Base-by-base conservation (phyloP, 2,888 invertebrate genomes). In the Aphrophora alni region DNA sequence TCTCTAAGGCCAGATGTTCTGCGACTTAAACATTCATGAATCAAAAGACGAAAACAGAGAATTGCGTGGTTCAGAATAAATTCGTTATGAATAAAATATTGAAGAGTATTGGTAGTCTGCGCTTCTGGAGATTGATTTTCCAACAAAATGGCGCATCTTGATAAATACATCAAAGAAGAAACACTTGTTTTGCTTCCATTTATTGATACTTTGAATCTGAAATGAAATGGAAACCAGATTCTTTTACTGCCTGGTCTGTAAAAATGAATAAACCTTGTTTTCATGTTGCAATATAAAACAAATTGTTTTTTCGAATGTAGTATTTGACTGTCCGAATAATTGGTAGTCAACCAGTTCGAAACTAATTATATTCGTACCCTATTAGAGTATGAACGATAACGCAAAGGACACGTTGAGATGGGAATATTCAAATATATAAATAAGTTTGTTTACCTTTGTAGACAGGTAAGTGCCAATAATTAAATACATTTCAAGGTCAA, bases 71-170 rank as follows among this genome's bases (percentile, higher is more conserved):
- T 21, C 21, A 59, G 59, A 59, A 59, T 59, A 59, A 59, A 59
- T 59, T 59, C 59, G 59, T 59, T 59, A 59, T 59, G 21, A 59
- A 59, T 59, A 59, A 59, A 59, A 59, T 59, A 59, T 59, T n/a
- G 1, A 59, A 59, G n/a, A 21, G 59, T 21, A 59, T 59, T 59
- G 59, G 21, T 21, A 14, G 21, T 21, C 59, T 5, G 59, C 59
- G 59, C 59, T 59, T 3, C 21, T 59, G 21, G 21, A 21, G 59
- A 59, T 59, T 59, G 59, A 59, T 59, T 59, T 59, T 21, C 59
- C 59, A 59, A 59, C 59, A 59, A 59, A n/a, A 59, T n/a, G 59
- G 59, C 59, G 59, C 59, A 59, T 59, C 59, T 59, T 59, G 59
- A 21, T 59, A 59, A 59, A 59, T 59, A 59, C 59, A 59, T 59